Evolutionary conservation across 2,797 vertebrate species (phyloP).

Genomic region (Lepilemur septentrionalis): DNA sequence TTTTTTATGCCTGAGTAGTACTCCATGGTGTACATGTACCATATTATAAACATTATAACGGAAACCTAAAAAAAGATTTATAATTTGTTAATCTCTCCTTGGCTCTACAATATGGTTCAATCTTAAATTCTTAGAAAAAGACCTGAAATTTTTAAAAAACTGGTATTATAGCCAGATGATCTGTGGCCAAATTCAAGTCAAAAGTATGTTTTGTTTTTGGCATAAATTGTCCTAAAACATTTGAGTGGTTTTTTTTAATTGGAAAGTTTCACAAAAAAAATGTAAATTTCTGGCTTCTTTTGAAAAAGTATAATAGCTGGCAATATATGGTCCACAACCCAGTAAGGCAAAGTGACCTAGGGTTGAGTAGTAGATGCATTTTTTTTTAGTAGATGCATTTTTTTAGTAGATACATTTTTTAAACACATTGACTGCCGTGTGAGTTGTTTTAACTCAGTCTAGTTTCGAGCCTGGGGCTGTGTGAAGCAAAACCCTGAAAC

Average conservation of each 20-base stretch:
- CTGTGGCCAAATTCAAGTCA: neutral
- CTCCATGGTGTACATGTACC: too few relatives aligned
- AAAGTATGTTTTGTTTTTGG: neutral
- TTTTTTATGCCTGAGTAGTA: too few relatives aligned
- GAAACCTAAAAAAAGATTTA: neutral
- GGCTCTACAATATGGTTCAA: neutral
- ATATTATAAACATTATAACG: neutral
- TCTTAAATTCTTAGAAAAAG: neutral
- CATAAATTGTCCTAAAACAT: neutral
- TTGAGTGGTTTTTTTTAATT: neutral
- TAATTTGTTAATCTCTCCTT: neutral
- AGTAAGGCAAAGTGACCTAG: accelerated
- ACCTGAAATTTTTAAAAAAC: neutral
- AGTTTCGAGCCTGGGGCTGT: too few relatives aligned
- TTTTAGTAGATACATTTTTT: too few relatives aligned
- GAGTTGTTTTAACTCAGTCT: too few relatives aligned
- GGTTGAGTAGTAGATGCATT: accelerated
- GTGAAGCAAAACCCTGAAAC: too few relatives aligned
- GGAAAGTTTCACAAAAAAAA: neutral
- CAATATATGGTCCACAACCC: neutral
- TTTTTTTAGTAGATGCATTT: too few relatives aligned
- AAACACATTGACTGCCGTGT: too few relatives aligned
- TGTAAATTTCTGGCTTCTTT: neutral
- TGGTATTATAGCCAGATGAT: neutral
- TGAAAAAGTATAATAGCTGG: neutral